Evolutionary conservation across 2,888 invertebrate species (phyloP), one percentile per base, ranked within the genome.

Genomic region (Hipparchia semele): DNA sequence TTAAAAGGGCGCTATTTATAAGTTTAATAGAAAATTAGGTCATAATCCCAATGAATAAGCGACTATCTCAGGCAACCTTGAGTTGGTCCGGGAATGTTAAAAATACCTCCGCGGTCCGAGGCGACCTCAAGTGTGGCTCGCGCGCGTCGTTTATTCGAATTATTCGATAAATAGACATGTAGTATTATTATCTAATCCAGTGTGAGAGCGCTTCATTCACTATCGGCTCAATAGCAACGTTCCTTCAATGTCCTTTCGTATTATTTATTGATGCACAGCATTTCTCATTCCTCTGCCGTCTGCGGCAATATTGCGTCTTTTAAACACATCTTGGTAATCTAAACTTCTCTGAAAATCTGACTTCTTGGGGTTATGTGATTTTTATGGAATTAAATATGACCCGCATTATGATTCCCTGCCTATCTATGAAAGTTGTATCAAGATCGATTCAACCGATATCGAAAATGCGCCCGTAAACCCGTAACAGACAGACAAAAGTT

Each of bases 51-150:
- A 91, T 90, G 92, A 90, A 92, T 92, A 92, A 90, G 87, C 88
- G 86, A 84, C 87, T 89, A 89, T 92, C 91, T 91, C 86, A 85
- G 88, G 84, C 90, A 92, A 92, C 93, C 93, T 94, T 93, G 93
- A 89, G 89, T 86, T 90, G 91, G 88, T 90, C 92, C 88, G 93
- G 90, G 93, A 92, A 93, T 93, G 94, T 94, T 94, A 94, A 92
- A 94, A 93, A 93, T 94, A 94, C 92, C 91, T 82, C 85, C 86
- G 88, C 87, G 85, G 83, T 83, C 81, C 83, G 82, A 71, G 81
- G 81, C 86, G 82, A 83, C 84, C 87, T 83, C 84, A 77, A 74
- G 84, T 83, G 85, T 84, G 82, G 80, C 81, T 80, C 84, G 83
- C 79, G 79, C 80, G 79, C 79, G 77, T 71, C 76, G 75, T 77